Base-by-base conservation (phyloP, 2,113 vertebrate species). In the Mohoua ochrocephala region DNA sequence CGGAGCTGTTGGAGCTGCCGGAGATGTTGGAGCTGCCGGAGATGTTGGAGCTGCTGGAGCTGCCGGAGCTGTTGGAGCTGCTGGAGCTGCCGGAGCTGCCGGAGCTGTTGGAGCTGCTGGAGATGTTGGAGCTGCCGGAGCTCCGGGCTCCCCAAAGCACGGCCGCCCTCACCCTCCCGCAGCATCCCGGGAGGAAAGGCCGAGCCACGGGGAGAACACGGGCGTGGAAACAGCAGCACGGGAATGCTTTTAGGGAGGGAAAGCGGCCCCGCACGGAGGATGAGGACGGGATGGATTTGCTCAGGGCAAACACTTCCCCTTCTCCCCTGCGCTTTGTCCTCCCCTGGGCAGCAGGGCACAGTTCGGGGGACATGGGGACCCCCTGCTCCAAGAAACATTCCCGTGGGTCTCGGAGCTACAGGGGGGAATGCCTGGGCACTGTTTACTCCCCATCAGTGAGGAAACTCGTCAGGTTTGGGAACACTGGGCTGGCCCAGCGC, bases 231-330 rank as follows among this genome's bases (percentile, higher is more conserved):
- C 45, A 9, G 44, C 42, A 70, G 87, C 7, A 0, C 0, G 6
- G 89, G 57, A 56, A 37, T 31, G 67, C 12, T 27, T 22, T 0
- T 1, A 28, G 17, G 42, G 39, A 61, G 44, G 33, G 21, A 61
- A 12, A 70, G 20, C 0, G 0, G 52, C 27, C 30, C 31, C 37
- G n/a, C n/a, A 3, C 0, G 0, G 60, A 41, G 26, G 67, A 16
- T 18, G 75, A 47, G 35, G 37, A 53, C 1, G 10, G 73, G 17
- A 14, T 11, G 56, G 74, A 23, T 39, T 31, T 7, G 27, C 71
- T 56, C 6, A 1, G 44, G 69, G 14, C 20, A 41, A 24, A 52
- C 13, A 1, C 18, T 0, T 2, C 5, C 33, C 49, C 35, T 11
- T 22, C 5, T 8, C 19, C 19, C 6, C 30, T 26, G 71, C 6